These are phyloP conservation scores for Drosophila nannoptera DNA, from an alignment of 1,140 invertebrate genomes.

Conservation along the genomic window DNA sequence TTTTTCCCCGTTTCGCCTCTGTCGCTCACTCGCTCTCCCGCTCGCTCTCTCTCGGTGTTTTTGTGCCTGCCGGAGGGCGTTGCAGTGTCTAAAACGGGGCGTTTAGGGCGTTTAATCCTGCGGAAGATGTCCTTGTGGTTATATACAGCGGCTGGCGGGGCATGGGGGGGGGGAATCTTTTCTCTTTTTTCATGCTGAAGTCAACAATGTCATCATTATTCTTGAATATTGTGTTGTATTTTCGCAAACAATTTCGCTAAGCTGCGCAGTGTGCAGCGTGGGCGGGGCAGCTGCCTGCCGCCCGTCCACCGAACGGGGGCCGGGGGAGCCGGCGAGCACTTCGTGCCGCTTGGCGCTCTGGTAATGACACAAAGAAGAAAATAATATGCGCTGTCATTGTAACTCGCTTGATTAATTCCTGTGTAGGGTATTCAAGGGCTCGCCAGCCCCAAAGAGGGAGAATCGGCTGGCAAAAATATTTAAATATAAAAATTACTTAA, in stretches of 20 bases:
- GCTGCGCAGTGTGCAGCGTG: conserved; percentile 53
- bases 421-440: conserved; percentile 38
- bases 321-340: neutral
- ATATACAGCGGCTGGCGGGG: conserved; percentile 8
- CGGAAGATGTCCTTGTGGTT: conserved; percentile 76
- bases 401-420: conserved; percentile 76
- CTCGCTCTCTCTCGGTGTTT: conserved; percentile 13
- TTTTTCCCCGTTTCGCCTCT: conserved; percentile 35
- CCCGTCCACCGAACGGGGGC: too few relatives aligned
- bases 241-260: conserved; percentile 78
- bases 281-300: conserved; percentile 7
- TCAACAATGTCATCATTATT: conserved; percentile 78
- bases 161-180: neutral
- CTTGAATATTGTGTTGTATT: conserved; percentile 78
- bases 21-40: conserved; percentile 3
- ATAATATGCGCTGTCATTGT: conserved; percentile 77
- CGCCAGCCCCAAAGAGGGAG: too few relatives aligned
- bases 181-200: conserved; percentile 61
- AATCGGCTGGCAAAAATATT: too few relatives aligned
- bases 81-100: conserved; percentile 73
- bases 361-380: conserved; percentile 70
- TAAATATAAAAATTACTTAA: too few relatives aligned
- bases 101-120: conserved; percentile 77
- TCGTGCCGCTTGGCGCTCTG: conserved; percentile 39
- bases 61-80: conserved; percentile 49